These are phyloP conservation scores for Anthophora plumipes DNA, from an alignment of 2,888 invertebrate genomes.

Conservation along the genomic window DNA sequence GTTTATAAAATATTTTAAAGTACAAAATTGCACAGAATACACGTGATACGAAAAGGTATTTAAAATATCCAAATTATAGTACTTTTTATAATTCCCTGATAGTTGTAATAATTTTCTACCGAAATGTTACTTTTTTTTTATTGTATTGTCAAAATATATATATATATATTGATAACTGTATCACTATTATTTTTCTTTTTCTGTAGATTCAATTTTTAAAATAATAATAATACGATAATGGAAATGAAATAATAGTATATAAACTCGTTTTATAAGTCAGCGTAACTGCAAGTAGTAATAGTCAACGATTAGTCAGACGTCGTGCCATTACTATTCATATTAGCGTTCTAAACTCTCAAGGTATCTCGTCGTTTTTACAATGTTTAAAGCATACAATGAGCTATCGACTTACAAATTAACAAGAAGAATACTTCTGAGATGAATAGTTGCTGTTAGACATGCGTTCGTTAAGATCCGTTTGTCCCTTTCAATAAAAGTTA, in stretches of 20 bases:
- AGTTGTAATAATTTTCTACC: too few relatives aligned
- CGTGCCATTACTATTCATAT: background rate
- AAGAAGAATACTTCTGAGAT: background rate
- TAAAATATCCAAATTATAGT: too few relatives aligned
- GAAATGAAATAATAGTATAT: too few relatives aligned
- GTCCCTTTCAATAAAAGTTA: slow-evolving; percentile 3
- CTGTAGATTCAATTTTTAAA: background rate
- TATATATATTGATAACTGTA: too few relatives aligned
- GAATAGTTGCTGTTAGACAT: background rate
- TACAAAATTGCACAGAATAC: too few relatives aligned
- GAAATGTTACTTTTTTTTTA: too few relatives aligned
- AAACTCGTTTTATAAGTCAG: too few relatives aligned
- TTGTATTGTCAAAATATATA: too few relatives aligned
- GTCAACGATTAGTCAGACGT: background rate
- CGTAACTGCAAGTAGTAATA: background rate
- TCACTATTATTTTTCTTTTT: too few relatives aligned
- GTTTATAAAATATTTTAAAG: too few relatives aligned
- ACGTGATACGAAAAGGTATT: too few relatives aligned
- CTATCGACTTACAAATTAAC: background rate
- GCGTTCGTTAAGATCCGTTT: background rate
- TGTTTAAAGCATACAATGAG: background rate
- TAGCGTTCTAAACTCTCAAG: background rate
- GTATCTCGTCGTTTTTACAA: background rate
- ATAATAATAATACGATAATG: background rate
- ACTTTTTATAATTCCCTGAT: too few relatives aligned